A percentile compares a stretch with the other conserved stretches of the same genome.
phyloP scores from a whole-genome alignment of 2,113 vertebrate genomes.

The Silurus glanis region DNA sequence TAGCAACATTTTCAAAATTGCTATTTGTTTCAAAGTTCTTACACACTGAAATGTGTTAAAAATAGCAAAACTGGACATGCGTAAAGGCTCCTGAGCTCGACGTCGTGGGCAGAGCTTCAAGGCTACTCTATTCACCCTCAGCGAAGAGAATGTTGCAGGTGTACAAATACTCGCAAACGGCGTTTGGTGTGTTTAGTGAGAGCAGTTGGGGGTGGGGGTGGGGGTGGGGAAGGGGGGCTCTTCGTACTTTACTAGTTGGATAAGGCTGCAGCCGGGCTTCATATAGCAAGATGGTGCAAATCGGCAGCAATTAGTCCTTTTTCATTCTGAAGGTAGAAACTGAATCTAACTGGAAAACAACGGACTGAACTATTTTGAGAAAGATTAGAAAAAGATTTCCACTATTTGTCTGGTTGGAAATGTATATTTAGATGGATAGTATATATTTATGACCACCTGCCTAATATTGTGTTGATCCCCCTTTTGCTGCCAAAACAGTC shows the following conservation, averaged over 20 bases:
- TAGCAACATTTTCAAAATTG: neutral
- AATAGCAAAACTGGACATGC: neutral
- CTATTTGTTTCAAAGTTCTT: neutral
- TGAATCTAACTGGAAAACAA: neutral
- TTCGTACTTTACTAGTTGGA: too few relatives aligned
- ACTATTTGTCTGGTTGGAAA: neutral
- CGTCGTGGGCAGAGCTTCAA: neutral
- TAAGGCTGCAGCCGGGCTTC: neutral
- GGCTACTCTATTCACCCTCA: neutral
- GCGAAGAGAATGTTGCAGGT: conserved; percentile 25
- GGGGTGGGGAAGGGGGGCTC: too few relatives aligned
- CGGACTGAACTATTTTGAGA: neutral
- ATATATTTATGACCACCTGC: too few relatives aligned
- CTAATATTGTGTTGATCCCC: too few relatives aligned
- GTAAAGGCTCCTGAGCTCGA: neutral
- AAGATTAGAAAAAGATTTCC: neutral
- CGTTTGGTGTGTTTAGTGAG: too few relatives aligned
- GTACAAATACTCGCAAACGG: neutral
- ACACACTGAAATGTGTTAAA: neutral
- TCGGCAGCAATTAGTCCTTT: neutral
- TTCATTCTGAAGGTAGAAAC: neutral
- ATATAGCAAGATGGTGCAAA: too few relatives aligned
- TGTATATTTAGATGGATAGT: neutral
- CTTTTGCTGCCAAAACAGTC: too few relatives aligned
- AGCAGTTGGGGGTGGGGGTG: too few relatives aligned